Percentiles rank a stretch among this genome's conserved stretches.
These are phyloP conservation scores for Ammodytes dubius DNA, from an alignment of 2,113 vertebrate species.

Conservation along the genomic window DNA sequence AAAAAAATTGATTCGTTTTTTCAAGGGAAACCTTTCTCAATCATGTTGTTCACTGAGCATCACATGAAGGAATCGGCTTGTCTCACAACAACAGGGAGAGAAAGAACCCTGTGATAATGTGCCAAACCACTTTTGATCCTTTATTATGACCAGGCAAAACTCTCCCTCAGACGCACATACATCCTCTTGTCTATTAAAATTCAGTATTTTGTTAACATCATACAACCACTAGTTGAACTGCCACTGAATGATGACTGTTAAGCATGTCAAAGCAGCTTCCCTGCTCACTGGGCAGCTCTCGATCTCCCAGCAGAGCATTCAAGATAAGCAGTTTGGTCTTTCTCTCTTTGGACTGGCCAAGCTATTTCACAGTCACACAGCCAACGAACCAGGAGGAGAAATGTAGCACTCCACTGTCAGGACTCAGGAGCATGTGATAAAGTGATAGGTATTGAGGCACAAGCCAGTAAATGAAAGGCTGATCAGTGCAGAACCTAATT, in stretches of 20 bases:
- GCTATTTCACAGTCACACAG: slow-evolving; percentile 41
- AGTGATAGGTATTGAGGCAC: slow-evolving; percentile 33
- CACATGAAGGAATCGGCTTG: background rate
- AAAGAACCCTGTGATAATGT: background rate
- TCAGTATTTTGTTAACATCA: background rate
- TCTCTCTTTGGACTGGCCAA: background rate
- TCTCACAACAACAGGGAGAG: background rate
- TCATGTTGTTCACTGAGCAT: background rate
- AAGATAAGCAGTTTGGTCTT: slow-evolving; percentile 8
- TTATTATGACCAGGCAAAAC: background rate
- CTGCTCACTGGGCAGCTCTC: background rate
- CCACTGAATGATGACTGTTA: background rate
- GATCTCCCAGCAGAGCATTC: background rate
- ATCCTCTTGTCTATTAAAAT: background rate
- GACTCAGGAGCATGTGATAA: slow-evolving; percentile 59
- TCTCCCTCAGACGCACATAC: background rate
- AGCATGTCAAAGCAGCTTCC: background rate
- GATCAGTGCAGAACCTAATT: background rate
- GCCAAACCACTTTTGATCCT: background rate
- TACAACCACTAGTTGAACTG: background rate
- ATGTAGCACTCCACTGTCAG: slow-evolving; percentile 62
- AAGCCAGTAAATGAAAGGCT: slow-evolving; percentile 27
- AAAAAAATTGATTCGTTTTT: background rate
- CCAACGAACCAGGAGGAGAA: slow-evolving; percentile 49
- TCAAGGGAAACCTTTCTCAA: background rate